Evolutionary conservation across 1,140 invertebrate species (phyloP), one percentile per base, ranked within the genome.

Genomic region (Drosophila mayri): DNA sequence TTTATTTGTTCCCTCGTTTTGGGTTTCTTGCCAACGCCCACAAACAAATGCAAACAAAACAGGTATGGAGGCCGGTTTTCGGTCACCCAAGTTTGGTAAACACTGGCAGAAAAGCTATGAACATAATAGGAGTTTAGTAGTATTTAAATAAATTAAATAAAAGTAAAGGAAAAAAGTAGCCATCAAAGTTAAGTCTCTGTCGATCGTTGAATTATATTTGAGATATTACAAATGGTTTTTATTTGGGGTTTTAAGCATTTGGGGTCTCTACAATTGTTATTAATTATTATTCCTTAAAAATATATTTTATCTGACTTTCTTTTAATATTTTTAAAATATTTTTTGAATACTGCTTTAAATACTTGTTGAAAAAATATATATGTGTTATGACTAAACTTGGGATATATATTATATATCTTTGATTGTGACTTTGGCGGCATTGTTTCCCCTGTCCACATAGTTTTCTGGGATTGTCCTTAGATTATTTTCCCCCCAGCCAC

Each of bases 41-140:
- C 35, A 22, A 55, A 55, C 35, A 38, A 38, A 55, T 25, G 52
- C 52, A 55, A 55, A 55, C 52, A 55, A 55, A 55, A 55, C 52
- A 55, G 52, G 52, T 55, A 38, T 12, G 22, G 14, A n/a, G 32
- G 32, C 20, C 32, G 32, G 50, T 32, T 37, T 54, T 54, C 8
- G 50, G 50, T 54, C 18, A 54, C 32, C 18, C 12, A 37, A 6
- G 18, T 11, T 38, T 16, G 20, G 4, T 6, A 22, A 9, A n/a
- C 52, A 55, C 52, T 22, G 10, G 20, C 4, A 54, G 14, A 22
- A 38, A 11, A 49, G 9, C 16, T n/a, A 38, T 14, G 7, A 35
- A 9, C 9, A 35, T 11, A 35, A 35, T 35, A 3, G 8, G 9
- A 35, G 25, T 25, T 25, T 25, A 4, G 25, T 4, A 25, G 25